Percentiles rank a stretch among this genome's conserved stretches.
phyloP scores from a whole-genome alignment of 2,888 invertebrate genomes.

The Poecilus cupreus region DNA sequence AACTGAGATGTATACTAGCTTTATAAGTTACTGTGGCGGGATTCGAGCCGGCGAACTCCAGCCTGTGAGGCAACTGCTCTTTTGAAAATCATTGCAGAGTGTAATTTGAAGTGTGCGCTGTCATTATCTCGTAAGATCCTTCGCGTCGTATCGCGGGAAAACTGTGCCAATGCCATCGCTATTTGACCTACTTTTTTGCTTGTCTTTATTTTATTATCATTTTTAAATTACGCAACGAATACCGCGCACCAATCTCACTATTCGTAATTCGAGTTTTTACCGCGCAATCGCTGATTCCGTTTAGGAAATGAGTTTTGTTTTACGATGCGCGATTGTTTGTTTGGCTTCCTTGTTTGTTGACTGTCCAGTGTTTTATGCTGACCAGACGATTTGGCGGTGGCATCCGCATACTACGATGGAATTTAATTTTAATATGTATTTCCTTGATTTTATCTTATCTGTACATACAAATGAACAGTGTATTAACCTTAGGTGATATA shows the following conservation, averaged over 20 bases:
- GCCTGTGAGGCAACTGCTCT: too few relatives aligned
- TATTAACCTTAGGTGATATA: constrained; percentile 34
- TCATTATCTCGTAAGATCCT: constrained; percentile 48
- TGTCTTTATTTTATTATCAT: constrained; percentile 57
- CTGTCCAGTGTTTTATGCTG: too few relatives aligned
- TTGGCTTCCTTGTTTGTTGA: constrained; percentile 19
- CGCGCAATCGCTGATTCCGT: background rate
- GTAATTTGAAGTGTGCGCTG: constrained; percentile 32
- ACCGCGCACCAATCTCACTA: background rate
- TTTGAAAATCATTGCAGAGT: too few relatives aligned
- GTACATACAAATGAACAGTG: background rate
- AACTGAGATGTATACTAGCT: too few relatives aligned
- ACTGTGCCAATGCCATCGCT: constrained; percentile 53
- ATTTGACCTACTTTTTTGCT: constrained; percentile 51
- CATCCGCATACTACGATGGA: background rate
- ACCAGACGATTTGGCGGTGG: too few relatives aligned
- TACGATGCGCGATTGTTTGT: background rate
- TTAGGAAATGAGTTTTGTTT: background rate
- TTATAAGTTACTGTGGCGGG: too few relatives aligned
- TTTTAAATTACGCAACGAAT: constrained; percentile 52
- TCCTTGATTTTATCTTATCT: constrained; percentile 34
- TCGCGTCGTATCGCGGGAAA: constrained; percentile 31
- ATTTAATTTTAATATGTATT: background rate
- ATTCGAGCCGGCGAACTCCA: too few relatives aligned
- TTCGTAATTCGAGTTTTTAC: constrained; percentile 3